Conservation (phyloP, 37 sponge, comb jelly and placozoan genomes). For the Ephydatia muelleri region DNA sequence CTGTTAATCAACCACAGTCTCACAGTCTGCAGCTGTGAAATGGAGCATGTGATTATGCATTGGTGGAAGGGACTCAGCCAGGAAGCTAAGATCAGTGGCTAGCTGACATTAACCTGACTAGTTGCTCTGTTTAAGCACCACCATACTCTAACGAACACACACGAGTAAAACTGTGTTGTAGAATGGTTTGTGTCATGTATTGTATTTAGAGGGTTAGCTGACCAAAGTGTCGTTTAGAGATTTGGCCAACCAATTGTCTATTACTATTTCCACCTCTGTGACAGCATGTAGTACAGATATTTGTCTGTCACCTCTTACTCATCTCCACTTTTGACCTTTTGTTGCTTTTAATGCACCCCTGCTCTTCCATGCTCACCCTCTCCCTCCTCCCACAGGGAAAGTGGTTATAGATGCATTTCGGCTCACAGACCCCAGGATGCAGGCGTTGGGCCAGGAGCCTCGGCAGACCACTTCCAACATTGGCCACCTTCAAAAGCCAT, state of each 20-base stretch:
- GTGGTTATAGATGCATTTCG: slow-evolving; percentile 99
- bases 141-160: too few species aligned
- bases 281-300: neutral
- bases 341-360: neutral
- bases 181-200: too few species aligned
- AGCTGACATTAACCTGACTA: too few species aligned
- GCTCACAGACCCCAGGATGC: slow-evolving; percentile 88
- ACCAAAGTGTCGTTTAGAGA: neutral
- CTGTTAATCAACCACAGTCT: too few species aligned
- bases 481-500: slow-evolving; percentile 98
- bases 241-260: neutral
- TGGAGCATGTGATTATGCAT: too few species aligned
- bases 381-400: slow-evolving; percentile 35
- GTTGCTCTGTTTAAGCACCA: too few species aligned
- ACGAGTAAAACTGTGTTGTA: too few species aligned
- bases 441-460: slow-evolving; percentile 93
- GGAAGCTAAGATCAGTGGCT: too few species aligned
- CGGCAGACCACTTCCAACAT: slow-evolving; percentile 98
- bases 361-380: neutral
- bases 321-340: neutral
- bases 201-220: too few species aligned
- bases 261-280: too few species aligned
- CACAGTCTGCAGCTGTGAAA: too few species aligned
- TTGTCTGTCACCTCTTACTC: neutral
- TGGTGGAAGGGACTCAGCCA: too few species aligned